Base-by-base conservation (phyloP, 1,140 invertebrate species). In the Sitobion miscanthi region DNA sequence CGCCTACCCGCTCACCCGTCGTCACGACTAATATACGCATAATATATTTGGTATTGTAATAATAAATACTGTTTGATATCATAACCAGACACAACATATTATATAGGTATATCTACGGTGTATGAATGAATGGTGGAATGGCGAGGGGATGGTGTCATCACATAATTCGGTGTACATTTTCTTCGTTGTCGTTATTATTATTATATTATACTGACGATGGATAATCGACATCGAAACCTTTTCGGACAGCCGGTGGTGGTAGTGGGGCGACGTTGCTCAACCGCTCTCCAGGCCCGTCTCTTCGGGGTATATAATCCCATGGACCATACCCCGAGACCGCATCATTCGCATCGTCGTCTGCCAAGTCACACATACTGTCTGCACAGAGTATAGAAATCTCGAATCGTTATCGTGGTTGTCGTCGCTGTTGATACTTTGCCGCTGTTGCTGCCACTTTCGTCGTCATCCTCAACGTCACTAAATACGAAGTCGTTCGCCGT, bases 261-360 rank as follows among this genome's bases (percentile, higher is more conserved):
- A 38, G 88, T 6, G 89, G 89, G 87, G 87, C 49, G 2, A 87
- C 25, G 38, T 90, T 90, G 54, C 89, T 45, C 57, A 90, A 90
- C 54, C 89, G 23, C 9, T 35, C 47, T n/a, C 8, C 30, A 5
- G 30, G 30, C 38, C 49, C 6, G 21, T 38, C 45, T 52, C 49
- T 17, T 54, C 52, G 88, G 88, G 49, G 57, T 90, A 90, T 90
- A 90, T 90, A 90, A 45, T 3, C 0, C 54, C 9, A 54, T 30
- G 23, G 54, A 30, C 38, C 89, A 17, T 90, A 45, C 38, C 54
- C 89, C 54, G 7, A n/a, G 11, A 69, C 38, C 23, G 38, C 89
- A 90, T 90, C 89, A 62, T 90, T 90, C 54, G 38, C 89, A 30
- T 21, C 38, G 54, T 30, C 42, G 88, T 88, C 47, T 52, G 5